phyloP scores from a whole-genome alignment of 2,113 vertebrate species.

The Symphodus melops region DNA sequence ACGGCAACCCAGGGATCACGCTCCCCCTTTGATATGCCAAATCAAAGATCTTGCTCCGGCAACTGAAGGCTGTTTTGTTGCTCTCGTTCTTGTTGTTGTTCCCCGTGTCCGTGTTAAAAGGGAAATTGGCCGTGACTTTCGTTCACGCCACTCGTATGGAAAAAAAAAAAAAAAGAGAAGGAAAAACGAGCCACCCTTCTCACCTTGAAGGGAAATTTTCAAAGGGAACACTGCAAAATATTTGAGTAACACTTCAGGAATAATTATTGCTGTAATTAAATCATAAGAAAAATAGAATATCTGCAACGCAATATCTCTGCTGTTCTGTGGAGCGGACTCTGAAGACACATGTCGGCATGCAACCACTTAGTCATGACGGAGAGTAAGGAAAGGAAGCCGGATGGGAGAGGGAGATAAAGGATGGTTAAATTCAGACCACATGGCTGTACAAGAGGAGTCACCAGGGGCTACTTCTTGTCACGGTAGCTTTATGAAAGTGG shows the following conservation, averaged over 20 bases:
- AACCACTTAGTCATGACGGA: conserved; percentile 72
- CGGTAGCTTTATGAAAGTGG: conserved; percentile 61
- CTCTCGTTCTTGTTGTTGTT: conserved; percentile 46
- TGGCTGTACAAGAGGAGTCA: conserved; percentile 66
- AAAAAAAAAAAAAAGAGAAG: conserved; percentile 5
- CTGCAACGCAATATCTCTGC: not conserved
- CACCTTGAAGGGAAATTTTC: conserved; percentile 50
- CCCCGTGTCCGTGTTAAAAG: conserved; percentile 51
- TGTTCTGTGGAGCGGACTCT: conserved; percentile 25
- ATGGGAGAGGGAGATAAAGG: conserved; percentile 76
- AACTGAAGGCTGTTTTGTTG: conserved; percentile 68
- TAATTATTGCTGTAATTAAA: conserved; percentile 35
- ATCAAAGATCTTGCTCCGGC: conserved; percentile 64
- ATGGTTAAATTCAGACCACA: conserved; percentile 82
- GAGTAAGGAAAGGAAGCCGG: conserved; percentile 73
- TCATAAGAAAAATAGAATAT: conserved; percentile 49
- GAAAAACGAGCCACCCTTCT: conserved; percentile 36
- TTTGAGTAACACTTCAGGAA: conserved; percentile 19
- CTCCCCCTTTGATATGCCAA: conserved; percentile 69
- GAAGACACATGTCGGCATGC: conserved; percentile 62
- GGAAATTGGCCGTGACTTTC: conserved; percentile 76
- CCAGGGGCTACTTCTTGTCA: conserved; percentile 76
- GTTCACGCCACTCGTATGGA: conserved; percentile 36
- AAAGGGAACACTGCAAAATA: conserved; percentile 13
- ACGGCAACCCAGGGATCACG: conserved; percentile 42